A percentile compares a stretch with the other conserved stretches of the same genome.
phyloP scores from a whole-genome alignment of 2,797 vertebrate genomes.

The Podarcis lilfordi region DNA sequence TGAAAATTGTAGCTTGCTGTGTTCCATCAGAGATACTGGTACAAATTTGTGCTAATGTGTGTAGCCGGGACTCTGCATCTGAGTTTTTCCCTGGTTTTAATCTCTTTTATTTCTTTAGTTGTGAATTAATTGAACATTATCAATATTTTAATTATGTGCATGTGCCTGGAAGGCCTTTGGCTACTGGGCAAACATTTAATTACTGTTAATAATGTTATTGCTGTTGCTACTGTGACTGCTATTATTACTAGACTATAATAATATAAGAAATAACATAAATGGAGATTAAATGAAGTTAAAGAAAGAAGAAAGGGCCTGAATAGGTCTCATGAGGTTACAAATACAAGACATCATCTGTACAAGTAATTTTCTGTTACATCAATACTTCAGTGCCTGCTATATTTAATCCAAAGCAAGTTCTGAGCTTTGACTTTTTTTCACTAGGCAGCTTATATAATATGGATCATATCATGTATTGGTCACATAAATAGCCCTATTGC shows the following conservation, averaged over 20 bases:
- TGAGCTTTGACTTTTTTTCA: background rate
- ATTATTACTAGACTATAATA: background rate
- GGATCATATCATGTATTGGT: background rate
- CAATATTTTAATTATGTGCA: conserved; percentile 31
- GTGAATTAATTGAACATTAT: conserved; percentile 36
- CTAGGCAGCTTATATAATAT: background rate
- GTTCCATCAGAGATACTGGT: background rate
- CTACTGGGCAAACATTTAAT: conserved; percentile 20
- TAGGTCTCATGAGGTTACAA: conserved; percentile 12
- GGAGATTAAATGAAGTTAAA: conserved; percentile 28
- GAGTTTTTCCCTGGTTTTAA: background rate
- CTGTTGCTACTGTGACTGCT: background rate
- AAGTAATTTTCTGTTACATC: conserved; percentile 9
- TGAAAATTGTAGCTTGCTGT: background rate
- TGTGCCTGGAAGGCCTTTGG: conserved; percentile 17
- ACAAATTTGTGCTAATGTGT: conserved; percentile 1
- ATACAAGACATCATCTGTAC: conserved; percentile 1
- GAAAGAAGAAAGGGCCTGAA: background rate
- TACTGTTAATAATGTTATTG: conserved; percentile 27
- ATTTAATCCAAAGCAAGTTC: conserved; percentile 1
- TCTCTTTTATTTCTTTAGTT: conserved; percentile 22
- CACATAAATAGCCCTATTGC: conserved; percentile 2
- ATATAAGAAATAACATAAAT: conserved; percentile 8
- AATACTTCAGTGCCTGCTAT: background rate
- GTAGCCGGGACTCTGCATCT: background rate